phyloP scores from a whole-genome alignment of 2,888 invertebrate species.

The Phragmatobia fuliginosa region DNA sequence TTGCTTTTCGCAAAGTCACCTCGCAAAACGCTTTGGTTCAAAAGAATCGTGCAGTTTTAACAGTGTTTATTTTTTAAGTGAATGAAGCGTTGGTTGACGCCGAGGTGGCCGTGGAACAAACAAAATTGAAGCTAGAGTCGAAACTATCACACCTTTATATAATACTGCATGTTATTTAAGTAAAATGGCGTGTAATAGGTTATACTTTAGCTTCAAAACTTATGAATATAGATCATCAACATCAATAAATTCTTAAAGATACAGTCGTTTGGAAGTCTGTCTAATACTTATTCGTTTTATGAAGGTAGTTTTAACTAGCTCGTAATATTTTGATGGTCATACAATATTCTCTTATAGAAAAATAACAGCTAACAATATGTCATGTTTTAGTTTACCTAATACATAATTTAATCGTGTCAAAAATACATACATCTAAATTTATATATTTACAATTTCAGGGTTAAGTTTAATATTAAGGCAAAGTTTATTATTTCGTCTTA shows the following conservation, averaged over 20 bases:
- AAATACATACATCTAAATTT: constrained; percentile 55
- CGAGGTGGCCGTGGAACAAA: constrained; percentile 24
- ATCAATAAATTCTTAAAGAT: constrained; percentile 31
- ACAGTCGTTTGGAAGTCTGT: constrained; percentile 25
- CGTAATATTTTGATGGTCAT: not conserved
- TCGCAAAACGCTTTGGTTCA: constrained; percentile 11
- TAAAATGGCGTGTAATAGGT: constrained; percentile 36
- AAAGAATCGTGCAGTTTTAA: constrained; percentile 17
- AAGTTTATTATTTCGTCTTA: constrained; percentile 19
- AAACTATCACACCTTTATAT: constrained; percentile 34
- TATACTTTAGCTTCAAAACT: constrained; percentile 22
- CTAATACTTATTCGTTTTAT: constrained; percentile 26
- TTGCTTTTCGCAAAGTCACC: constrained; percentile 25
- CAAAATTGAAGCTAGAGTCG: constrained; percentile 33
- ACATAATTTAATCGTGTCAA: constrained; percentile 52
- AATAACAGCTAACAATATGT: constrained; percentile 48
- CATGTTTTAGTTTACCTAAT: constrained; percentile 38
- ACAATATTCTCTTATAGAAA: constrained; percentile 35
- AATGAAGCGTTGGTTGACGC: constrained; percentile 8
- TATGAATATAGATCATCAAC: constrained; percentile 17
- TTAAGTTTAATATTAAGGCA: constrained; percentile 53
- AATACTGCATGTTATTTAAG: constrained; percentile 23
- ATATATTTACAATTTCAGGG: constrained; percentile 42
- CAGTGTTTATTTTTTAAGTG: constrained; percentile 12
- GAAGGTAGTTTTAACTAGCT: not conserved